Percentiles rank a stretch among this genome's conserved stretches.
These are phyloP conservation scores for Cephus spinipes DNA, from an alignment of 2,888 invertebrate species.

Conservation along the genomic window DNA sequence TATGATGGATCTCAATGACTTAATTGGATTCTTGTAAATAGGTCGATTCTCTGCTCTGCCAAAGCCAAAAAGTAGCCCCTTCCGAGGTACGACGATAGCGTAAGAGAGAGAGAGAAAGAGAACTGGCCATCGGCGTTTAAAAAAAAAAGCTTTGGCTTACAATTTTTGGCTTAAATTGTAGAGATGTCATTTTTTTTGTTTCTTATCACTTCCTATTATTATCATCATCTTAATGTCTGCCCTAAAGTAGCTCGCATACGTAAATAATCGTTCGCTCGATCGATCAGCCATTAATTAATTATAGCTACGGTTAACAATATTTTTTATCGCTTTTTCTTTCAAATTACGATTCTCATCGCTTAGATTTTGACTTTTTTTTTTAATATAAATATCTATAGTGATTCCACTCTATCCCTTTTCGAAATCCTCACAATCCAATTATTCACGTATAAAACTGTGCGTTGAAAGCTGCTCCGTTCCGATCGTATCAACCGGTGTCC, in stretches of 20 bases:
- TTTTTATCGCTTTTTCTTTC: not conserved
- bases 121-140: conserved; percentile 48
- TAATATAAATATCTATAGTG: not conserved
- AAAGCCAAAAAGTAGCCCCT: conserved; percentile 59
- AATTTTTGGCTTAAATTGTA: conserved; percentile 39
- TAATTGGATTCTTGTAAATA: conserved; percentile 54
- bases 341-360: not conserved
- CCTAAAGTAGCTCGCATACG: not conserved
- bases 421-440: not conserved
- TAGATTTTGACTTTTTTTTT: not conserved
- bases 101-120: conserved; percentile 17
- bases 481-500: not conserved
- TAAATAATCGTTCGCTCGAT: not conserved
- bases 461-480: not conserved
- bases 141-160: conserved; percentile 43
- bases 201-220: not conserved
- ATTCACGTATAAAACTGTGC: not conserved
- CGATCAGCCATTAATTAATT: not conserved
- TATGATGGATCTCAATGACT: conserved; percentile 13
- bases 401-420: not conserved
- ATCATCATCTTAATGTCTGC: not conserved
- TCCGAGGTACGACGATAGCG: conserved; percentile 57
- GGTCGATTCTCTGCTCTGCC: conserved; percentile 59
- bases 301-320: not conserved
- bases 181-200: not conserved